Evolutionary conservation across 2,888 invertebrate species (phyloP), one percentile per base, ranked within the genome.

Genomic region (Theristus sp.): DNA sequence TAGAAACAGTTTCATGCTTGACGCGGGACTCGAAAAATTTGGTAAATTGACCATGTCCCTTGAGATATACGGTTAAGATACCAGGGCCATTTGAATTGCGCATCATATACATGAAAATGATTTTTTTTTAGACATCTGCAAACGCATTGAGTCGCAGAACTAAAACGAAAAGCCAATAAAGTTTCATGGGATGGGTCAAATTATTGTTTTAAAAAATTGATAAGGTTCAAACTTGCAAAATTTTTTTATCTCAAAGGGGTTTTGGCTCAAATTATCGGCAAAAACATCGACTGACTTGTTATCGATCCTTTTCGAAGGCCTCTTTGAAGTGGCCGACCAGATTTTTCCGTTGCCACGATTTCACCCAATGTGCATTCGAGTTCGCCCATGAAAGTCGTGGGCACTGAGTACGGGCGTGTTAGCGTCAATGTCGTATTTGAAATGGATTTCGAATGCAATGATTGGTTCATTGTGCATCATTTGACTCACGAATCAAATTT

Each of bases 291-390:
- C 30, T 25, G 22, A 27, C 58, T 13, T 20, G 49, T 58, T 10
- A 56, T 49, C 49, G 49, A 49, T 24, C 49, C 49, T 3, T 24
- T 10, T 49, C 17, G 38, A 38, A 6, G 10, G 17, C 38, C 17
- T 38, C 17, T 38, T n/a, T n/a, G n/a, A 17, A 38, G 38, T 38
- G 6, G 38, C 17, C 38, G 38, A 38, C 38, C 17, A 17, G 17
- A 17, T 38, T 17, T 6, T 6, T 49, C 57, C 13, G 10, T 24
- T 20, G 69, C 65, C 10, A 80, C 78, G 65, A 78, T 77, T 66
- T 81, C 80, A 28, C 80, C 82, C 54, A 82, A 67, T 30, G 78
- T 78, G 64, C 78, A 78, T 57, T 80, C 79, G 31, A 76, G 72
- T 57, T 72, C 70, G 17, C 82, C 82, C 6, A 82, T n/a, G 72